Base-by-base conservation (phyloP, 2,113 vertebrate genomes). In the Columba janthina region DNA sequence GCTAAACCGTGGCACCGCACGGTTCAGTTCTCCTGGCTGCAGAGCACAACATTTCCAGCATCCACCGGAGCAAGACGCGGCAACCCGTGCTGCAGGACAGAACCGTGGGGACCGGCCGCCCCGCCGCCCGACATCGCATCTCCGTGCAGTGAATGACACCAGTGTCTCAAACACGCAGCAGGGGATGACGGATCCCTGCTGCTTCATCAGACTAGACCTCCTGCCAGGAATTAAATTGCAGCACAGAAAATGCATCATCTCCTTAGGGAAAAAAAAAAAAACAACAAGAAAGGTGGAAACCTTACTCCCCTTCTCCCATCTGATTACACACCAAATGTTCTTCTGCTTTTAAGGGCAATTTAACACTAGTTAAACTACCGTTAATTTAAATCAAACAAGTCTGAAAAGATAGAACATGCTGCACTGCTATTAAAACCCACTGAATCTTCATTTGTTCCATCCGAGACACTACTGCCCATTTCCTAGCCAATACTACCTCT, bases 301-400 rank as follows among this genome's bases (percentile, higher is more conserved):
- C 42, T 87, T 86, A 71, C 66, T 85, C 34, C 31, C n/a, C 25
- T 77, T 74, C 79, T 83, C 53, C 85, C 46, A 34, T 56, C 88
- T 67, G 88, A 87, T 91, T 89, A 73, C 29, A 77, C 8, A 81
- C 65, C 80, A 76, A 88, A 64, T 17, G 62, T 84, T 91, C 74
- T 85, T 50, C 72, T 84, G 67, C 82, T 92, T 96, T 90, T 90
- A 94, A 95, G 89, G 93, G 56, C 66, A 91, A 96, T 94, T 96
- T 95, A 95, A 85, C 87, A 86, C 78, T 42, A 75, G 61, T 94
- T 93, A 95, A 95, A 87, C 29, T 48, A 73, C 25, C 1, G 5
- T 88, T 95, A 95, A 95, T 95, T 94, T 93, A 96, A 94, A 88
- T 92, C 85, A 93, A 95, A 91, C 71, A 73, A 80, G 89, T 90